Conservation (phyloP, 2,888 invertebrate genomes). For the Dyspetes luteomarginatus region DNA sequence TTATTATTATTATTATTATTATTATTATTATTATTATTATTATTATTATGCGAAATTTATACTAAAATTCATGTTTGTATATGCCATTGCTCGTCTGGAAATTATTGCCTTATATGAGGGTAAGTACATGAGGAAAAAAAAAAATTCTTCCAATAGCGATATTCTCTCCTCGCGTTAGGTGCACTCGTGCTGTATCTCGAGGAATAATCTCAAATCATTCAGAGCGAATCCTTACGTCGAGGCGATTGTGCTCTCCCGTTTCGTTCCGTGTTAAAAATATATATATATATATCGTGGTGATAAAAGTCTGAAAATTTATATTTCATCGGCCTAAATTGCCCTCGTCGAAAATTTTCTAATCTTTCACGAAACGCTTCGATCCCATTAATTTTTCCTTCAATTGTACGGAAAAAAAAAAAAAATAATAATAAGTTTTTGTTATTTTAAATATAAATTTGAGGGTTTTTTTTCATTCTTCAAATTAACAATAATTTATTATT, state of each 20-base stretch:
- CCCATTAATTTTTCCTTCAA: not conserved
- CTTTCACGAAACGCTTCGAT: constrained; percentile 5
- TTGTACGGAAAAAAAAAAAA: too few relatives aligned
- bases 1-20: too few relatives aligned
- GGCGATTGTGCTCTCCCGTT: not conserved
- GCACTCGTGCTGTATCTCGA: constrained; percentile 64
- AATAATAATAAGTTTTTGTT: too few relatives aligned
- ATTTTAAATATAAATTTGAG: too few relatives aligned
- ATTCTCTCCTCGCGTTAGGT: not conserved
- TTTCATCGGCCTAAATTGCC: constrained; percentile 58
- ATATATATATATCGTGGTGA: constrained; percentile 25
- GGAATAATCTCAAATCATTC: constrained; percentile 74
- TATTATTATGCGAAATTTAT: not conserved
- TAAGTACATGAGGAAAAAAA: constrained; percentile 8
- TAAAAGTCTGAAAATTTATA: constrained; percentile 40
- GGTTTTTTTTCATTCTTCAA: too few relatives aligned
- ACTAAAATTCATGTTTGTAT: not conserved
- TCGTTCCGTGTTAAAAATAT: constrained; percentile 45
- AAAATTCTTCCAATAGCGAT: constrained; percentile 5
- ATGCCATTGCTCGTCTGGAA: constrained; percentile 13
- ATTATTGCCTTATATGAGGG: constrained; percentile 17
- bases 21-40: too few relatives aligned
- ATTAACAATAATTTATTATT: too few relatives aligned
- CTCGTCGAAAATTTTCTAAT: constrained; percentile 55
- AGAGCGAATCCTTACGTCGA: constrained; percentile 70